Conservation (phyloP, 1,140 invertebrate genomes). For the Drosophila persimilis region DNA sequence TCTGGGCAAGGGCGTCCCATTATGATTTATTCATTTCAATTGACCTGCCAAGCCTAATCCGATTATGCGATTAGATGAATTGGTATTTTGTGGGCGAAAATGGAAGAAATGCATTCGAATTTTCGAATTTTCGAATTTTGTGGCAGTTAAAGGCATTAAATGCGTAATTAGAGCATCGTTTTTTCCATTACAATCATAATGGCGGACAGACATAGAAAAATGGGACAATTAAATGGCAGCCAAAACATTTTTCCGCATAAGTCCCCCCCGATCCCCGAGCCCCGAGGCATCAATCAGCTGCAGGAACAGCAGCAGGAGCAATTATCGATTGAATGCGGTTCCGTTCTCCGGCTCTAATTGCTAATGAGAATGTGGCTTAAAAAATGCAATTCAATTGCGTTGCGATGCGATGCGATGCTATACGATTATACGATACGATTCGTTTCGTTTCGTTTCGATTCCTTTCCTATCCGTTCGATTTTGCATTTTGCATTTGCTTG, state of each 20-base stretch:
- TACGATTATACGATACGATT: no score
- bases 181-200: constrained; percentile 7
- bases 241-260: constrained; percentile 11
- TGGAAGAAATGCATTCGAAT: constrained; percentile 3
- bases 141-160: constrained; percentile 35
- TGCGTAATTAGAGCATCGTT: constrained; percentile 15
- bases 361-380: constrained; percentile 19
- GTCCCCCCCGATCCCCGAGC: neutral
- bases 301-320: neutral
- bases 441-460: no score
- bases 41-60: constrained; percentile 35
- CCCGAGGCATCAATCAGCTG: constrained; percentile 31
- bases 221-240: constrained; percentile 11
- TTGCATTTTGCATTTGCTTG: no score
- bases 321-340: constrained; percentile 6
- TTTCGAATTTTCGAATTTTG: constrained; percentile 14
- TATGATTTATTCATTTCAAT: constrained; percentile 28
- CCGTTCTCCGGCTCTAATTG: constrained; percentile 22
- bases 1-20: neutral
- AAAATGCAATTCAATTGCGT: constrained; percentile 11
- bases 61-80: constrained; percentile 35
- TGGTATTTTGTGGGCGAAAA: constrained; percentile 22
- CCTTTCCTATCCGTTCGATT: no score
- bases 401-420: neutral
- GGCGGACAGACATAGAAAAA: constrained; percentile 12